Evolutionary conservation across 2,113 vertebrate genomes (phyloP).

Genomic region (Manacus vitellinus): DNA sequence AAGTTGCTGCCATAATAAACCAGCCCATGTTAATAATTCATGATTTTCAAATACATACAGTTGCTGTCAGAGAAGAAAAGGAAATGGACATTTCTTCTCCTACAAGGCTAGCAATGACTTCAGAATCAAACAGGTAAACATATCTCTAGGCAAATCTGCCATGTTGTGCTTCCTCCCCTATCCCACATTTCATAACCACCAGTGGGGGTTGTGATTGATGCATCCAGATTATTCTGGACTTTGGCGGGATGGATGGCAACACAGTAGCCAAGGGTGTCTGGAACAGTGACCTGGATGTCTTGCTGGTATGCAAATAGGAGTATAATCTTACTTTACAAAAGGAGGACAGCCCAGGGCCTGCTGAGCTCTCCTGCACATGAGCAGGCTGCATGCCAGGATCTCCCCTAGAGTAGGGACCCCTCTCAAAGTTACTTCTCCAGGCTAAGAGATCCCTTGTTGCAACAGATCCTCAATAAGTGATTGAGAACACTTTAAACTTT

Average conservation of each 20-base stretch:
- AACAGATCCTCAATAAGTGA: background rate
- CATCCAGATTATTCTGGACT: background rate
- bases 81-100: background rate
- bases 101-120: background rate
- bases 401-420: background rate
- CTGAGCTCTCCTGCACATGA: background rate
- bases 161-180: background rate
- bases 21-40: background rate
- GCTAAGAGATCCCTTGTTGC: background rate
- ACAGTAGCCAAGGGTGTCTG: background rate
- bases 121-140: background rate
- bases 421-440: background rate
- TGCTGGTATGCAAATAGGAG: background rate
- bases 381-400: background rate
- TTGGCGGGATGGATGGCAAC: background rate
- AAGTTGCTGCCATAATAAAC: background rate
- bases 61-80: background rate
- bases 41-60: background rate
- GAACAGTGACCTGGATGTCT: background rate
- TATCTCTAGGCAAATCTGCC: accelerated
- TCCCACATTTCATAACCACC: background rate
- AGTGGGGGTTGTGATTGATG: accelerated
- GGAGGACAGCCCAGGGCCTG: too few species aligned
- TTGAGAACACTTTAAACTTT: background rate
- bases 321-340: background rate